Percentiles rank a stretch among this genome's conserved stretches.
Conservation (phyloP, 2,888 invertebrate species). For the Leucophora obtusa region DNA sequence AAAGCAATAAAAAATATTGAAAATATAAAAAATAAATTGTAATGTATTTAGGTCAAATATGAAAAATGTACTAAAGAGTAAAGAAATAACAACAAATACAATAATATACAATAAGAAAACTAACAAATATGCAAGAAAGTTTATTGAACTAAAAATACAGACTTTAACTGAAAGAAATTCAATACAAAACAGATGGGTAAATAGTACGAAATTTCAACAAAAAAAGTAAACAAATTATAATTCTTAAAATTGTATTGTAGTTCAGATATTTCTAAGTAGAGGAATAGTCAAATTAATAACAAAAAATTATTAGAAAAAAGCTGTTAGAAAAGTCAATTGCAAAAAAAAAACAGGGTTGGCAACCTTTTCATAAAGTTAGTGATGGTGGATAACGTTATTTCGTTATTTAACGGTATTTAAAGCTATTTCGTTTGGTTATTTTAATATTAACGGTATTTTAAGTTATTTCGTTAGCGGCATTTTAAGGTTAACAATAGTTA, state of each 20-base stretch:
- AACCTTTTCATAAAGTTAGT: too few species aligned
- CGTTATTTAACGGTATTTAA: too few species aligned
- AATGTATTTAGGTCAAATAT: conserved; percentile 40
- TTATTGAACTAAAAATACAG: conserved; percentile 42
- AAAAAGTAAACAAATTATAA: neutral
- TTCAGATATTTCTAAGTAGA: too few species aligned
- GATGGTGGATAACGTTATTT: too few species aligned
- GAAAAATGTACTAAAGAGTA: conserved; percentile 15
- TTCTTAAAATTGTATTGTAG: neutral
- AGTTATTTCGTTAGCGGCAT: too few species aligned
- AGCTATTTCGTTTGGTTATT: too few species aligned
- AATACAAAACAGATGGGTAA: conserved; percentile 28
- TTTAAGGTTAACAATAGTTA: too few species aligned
- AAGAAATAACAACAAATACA: neutral
- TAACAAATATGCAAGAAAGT: conserved; percentile 35
- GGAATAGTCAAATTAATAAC: too few species aligned
- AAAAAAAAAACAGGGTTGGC: too few species aligned
- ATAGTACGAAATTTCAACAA: neutral
- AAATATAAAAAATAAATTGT: conserved; percentile 23
- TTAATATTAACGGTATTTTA: too few species aligned
- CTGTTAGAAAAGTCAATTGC: too few species aligned
- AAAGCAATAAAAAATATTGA: conserved; percentile 35
- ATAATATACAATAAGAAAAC: conserved; percentile 9
- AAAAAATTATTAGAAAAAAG: too few species aligned
- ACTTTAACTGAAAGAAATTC: conserved; percentile 17